Evolutionary conservation across 2,797 vertebrate genomes (phyloP).

Genomic region (Cottoperca gobio): DNA sequence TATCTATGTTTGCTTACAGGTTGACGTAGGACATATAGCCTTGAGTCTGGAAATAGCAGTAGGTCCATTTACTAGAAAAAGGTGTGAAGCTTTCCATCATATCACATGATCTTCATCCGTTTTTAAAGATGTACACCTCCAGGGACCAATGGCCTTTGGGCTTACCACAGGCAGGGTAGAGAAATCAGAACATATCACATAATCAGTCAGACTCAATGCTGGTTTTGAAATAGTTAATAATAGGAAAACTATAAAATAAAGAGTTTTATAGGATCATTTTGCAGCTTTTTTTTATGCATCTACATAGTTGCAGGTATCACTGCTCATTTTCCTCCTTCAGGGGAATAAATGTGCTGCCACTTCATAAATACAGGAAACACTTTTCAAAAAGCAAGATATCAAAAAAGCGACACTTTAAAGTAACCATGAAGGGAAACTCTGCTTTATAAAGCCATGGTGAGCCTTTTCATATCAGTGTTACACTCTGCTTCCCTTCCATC

Average conservation of each 20-base stretch:
- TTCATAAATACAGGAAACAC: not conserved
- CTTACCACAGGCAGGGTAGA: not conserved
- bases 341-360: not conserved
- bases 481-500: slow-evolving; percentile 20
- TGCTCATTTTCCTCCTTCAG: not conserved
- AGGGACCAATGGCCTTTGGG: too few relatives aligned
- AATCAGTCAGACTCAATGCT: not conserved
- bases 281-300: not conserved
- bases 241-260: not conserved
- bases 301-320: not conserved
- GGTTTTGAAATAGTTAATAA: not conserved
- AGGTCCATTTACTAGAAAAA: not conserved
- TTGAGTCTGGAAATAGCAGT: not conserved
- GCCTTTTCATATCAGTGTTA: not conserved
- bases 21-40: too few relatives aligned
- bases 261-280: too few relatives aligned
- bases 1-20: too few relatives aligned
- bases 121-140: not conserved
- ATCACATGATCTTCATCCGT: too few relatives aligned
- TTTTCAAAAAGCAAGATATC: not conserved
- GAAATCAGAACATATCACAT: not conserved
- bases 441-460: too few relatives aligned
- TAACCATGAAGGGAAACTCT: not conserved
- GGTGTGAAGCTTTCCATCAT: not conserved
- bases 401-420: not conserved